A percentile compares a stretch with the other conserved stretches of the same genome.
These are phyloP conservation scores for Nasonia oneida DNA, from an alignment of 2,888 invertebrate species.

Conservation along the genomic window DNA sequence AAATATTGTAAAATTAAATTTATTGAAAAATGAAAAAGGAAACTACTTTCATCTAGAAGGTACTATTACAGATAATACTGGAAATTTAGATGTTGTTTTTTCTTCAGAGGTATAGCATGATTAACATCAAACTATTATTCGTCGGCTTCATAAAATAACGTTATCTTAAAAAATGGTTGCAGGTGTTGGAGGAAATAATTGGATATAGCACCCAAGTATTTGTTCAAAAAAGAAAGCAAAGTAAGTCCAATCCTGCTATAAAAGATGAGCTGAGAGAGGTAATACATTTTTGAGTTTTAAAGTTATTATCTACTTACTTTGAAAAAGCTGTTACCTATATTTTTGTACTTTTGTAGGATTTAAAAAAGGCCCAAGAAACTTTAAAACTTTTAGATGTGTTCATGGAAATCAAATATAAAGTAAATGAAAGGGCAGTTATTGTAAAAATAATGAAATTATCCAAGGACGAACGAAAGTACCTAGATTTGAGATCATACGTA, in stretches of 20 bases:
- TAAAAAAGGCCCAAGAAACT: slow-evolving; percentile 70
- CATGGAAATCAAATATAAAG: slow-evolving; percentile 70
- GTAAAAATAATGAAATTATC: slow-evolving; percentile 66
- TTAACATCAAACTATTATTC: slow-evolving; percentile 15
- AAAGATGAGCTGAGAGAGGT: slow-evolving; percentile 71
- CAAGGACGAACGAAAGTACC: slow-evolving; percentile 64
- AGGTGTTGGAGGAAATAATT: slow-evolving; percentile 73
- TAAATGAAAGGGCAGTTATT: slow-evolving; percentile 65
- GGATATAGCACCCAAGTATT: slow-evolving; percentile 73
- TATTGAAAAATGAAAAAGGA: slow-evolving; percentile 74
- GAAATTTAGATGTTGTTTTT: slow-evolving; percentile 81
- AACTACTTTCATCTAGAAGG: slow-evolving; percentile 82
- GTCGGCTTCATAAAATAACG: no score
- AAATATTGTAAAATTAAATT: slow-evolving; percentile 81
- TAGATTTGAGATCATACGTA: slow-evolving; percentile 52
- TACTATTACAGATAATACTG: slow-evolving; percentile 82
- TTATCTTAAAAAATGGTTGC: slow-evolving; percentile 17
- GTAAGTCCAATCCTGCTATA: slow-evolving; percentile 70
- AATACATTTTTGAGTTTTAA: slow-evolving; percentile 32
- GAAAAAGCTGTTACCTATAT: slow-evolving; percentile 48
- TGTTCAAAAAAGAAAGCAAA: slow-evolving; percentile 70
- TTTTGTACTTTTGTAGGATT: slow-evolving; percentile 65
- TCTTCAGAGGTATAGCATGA: slow-evolving; percentile 80
- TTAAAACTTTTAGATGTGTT: slow-evolving; percentile 70
- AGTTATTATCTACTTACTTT: slow-evolving; percentile 4